phyloP scores from a whole-genome alignment of 2,888 invertebrate genomes.

The Eilema caniola region DNA sequence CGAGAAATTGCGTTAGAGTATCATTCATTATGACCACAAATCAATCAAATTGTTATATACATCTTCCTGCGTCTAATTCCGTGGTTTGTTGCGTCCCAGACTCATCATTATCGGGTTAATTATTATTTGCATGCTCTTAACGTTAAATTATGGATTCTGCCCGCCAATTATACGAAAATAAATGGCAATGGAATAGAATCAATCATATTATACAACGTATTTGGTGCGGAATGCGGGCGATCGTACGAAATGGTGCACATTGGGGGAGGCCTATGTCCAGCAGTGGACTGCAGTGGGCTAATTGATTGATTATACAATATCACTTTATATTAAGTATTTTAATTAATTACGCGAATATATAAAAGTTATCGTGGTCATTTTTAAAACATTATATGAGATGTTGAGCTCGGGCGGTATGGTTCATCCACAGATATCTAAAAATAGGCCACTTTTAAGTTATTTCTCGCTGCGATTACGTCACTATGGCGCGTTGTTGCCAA shows the following conservation, averaged over 20 bases:
- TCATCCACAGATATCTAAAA: conserved; percentile 42
- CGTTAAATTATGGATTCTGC: conserved; percentile 38
- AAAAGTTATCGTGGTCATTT: conserved; percentile 24
- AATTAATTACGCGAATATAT: conserved; percentile 19
- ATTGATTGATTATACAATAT: conserved; percentile 22
- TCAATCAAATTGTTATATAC: conserved; percentile 40
- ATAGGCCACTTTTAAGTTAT: conserved; percentile 50
- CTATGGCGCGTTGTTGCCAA: conserved; percentile 40
- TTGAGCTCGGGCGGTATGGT: conserved; percentile 38
- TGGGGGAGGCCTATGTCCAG: no score
- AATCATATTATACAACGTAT: conserved; percentile 26
- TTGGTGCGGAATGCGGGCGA: no score
- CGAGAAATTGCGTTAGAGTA: conserved; percentile 37
- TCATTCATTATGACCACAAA: conserved; percentile 39
- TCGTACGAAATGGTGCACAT: no score
- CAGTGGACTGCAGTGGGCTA: no score
- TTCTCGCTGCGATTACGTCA: conserved; percentile 48
- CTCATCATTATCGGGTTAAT: conserved; percentile 38
- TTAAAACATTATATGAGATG: conserved; percentile 35
- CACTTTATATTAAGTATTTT: conserved; percentile 18
- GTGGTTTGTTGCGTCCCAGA: conserved; percentile 20
- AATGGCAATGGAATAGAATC: conserved; percentile 34
- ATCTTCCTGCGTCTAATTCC: conserved; percentile 46
- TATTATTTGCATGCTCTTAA: conserved; percentile 38
- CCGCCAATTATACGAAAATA: conserved; percentile 38